Evolutionary conservation across 2,113 vertebrate species (phyloP).

Genomic region (Ivindomyrus marchei): DNA sequence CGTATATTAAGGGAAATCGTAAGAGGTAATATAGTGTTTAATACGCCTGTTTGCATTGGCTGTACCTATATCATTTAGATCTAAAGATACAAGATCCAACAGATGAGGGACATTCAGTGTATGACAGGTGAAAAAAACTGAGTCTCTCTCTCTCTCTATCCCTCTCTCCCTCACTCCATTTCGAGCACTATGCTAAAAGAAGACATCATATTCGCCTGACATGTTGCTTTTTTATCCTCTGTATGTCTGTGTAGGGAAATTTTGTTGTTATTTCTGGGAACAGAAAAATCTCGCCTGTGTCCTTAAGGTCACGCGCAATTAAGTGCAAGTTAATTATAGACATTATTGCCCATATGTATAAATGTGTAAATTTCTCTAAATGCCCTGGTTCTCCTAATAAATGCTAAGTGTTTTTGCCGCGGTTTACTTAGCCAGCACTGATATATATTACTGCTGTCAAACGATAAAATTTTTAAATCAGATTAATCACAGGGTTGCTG

Average conservation of each 20-base stretch:
- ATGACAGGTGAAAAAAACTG: not conserved
- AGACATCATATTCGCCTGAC: not conserved
- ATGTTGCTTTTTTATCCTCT: not conserved
- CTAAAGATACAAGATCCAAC: not conserved
- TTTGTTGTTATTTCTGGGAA: no score
- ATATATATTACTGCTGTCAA: no score
- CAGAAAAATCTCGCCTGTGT: not conserved
- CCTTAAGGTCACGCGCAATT: not conserved
- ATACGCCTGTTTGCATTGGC: not conserved
- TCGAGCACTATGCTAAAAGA: not conserved
- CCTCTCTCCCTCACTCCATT: not conserved
- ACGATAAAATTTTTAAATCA: no score
- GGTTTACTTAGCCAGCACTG: not conserved
- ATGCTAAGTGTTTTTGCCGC: not conserved
- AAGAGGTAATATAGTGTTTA: not conserved
- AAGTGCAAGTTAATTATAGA: not conserved
- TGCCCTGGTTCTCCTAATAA: not conserved
- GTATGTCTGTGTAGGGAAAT: not conserved
- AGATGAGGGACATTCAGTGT: not conserved
- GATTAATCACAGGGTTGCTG: no score
- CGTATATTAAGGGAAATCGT: not conserved
- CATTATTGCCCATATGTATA: not conserved
- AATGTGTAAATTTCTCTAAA: not conserved
- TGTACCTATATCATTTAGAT: not conserved
- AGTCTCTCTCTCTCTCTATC: not conserved